Conservation (phyloP, 2,888 invertebrate genomes). For the Dermolepida albohirtum region DNA sequence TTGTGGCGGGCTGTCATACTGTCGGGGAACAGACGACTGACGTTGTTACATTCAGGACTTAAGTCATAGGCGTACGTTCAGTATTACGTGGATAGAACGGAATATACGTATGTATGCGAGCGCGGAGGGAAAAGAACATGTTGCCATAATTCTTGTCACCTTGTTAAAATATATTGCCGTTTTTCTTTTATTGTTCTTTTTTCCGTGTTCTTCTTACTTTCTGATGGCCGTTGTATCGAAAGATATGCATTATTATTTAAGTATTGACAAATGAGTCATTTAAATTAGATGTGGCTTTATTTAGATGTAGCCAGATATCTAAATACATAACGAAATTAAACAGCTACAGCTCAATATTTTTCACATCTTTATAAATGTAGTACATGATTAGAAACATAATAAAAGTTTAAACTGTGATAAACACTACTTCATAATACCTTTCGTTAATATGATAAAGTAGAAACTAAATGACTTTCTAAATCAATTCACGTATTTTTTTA, state of each 20-base stretch:
- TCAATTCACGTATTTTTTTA: no score
- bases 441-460: no score
- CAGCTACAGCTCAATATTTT: background rate
- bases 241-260: conserved; percentile 18
- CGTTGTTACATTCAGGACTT: conserved; percentile 45
- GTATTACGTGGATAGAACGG: conserved; percentile 23
- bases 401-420: no score
- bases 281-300: background rate
- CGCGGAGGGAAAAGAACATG: conserved; percentile 26
- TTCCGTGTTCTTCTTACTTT: conserved; percentile 1
- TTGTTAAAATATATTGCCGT: conserved; percentile 43
- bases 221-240: conserved; percentile 17
- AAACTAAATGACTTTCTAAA: no score
- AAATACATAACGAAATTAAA: background rate
- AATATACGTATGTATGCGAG: conserved; percentile 24
- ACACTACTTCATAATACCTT: no score
- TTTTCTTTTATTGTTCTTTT: conserved; percentile 36
- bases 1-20: conserved; percentile 62
- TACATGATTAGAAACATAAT: no score
- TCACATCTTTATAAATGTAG: no score
- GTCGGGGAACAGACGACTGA: conserved; percentile 49
- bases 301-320: background rate
- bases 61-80: conserved; percentile 49
- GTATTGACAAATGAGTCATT: conserved; percentile 15
- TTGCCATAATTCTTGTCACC: conserved; percentile 44